Base-by-base conservation (phyloP, 2,113 vertebrate genomes). In the Cygnus atratus region DNA sequence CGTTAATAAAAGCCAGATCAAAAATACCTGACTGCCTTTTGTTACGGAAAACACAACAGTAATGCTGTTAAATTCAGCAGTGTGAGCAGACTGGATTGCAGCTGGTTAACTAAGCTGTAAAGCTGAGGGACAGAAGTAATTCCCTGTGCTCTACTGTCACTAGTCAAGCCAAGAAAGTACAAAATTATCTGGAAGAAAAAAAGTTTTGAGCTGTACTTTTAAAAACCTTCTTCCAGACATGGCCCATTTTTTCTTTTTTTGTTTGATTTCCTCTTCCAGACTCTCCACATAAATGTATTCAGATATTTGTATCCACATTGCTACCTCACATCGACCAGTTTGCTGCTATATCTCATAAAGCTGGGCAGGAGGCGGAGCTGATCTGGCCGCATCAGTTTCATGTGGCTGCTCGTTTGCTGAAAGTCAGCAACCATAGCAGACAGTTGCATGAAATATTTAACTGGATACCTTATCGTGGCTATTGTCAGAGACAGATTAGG, bases 331-430 rank as follows among this genome's bases (percentile, higher is more conserved):
- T 29, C 33, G 48, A 77, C 26, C 35, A 21, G 11, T 16, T 39
- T 28, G 4, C 39, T 78, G 65, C 31, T 1, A 0, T 22, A 13
- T 16, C 13, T 75, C 61, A 4, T 13, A 21, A 2, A 15, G 37
- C 11, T 0, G 0, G 25, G 41, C 15, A 75, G 33, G 1, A 3
- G 29, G 48, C 67, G 39, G 48, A 74, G 17, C 31, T 37, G 77
- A 78, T 52, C 35, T 26, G 29, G 44, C 25, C 18, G 10, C 70
- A 81, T 13, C 11, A 14, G 15, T 75, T 78, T 35, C 43, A 65
- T 2, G 8, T 46, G 35, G 25, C 29, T 89, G 48, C 70, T 89
- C 20, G 31, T 65, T 26, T 84, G 29, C 13, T 28, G 48, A 73
- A 37, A 18, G 13, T n/a, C 65, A 79, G 5, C 29, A 91, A 76